phyloP scores from a whole-genome alignment of 2,888 invertebrate species.

The Drosophila kuntzei region DNA sequence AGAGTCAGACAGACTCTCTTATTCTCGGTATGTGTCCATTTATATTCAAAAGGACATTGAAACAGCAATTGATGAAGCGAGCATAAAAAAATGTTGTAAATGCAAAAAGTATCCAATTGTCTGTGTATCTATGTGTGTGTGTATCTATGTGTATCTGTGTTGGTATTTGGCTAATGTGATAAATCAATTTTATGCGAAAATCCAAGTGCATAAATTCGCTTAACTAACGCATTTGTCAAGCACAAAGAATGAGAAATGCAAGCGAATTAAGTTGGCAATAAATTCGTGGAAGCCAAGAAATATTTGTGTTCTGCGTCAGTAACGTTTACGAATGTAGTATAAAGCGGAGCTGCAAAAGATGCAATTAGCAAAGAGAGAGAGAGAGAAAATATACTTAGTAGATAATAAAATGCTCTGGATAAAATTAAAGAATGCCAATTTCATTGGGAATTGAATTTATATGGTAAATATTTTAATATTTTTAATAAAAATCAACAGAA shows the following conservation, averaged over 20 bases:
- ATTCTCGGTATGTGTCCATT: constrained; percentile 56
- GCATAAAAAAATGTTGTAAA: constrained; percentile 56
- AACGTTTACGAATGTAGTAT: constrained; percentile 13
- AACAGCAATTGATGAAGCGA: constrained; percentile 63
- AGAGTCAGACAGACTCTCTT: no score
- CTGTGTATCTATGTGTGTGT: constrained; percentile 19
- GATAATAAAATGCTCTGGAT: not conserved
- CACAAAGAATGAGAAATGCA: constrained; percentile 18
- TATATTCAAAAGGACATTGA: constrained; percentile 62
- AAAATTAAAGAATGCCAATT: no score
- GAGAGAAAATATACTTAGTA: not conserved
- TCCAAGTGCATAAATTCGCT: constrained; percentile 60
- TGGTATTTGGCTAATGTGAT: constrained; percentile 58
- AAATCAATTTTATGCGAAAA: constrained; percentile 68
- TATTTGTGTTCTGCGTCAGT: constrained; percentile 3
- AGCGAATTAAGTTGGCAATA: constrained; percentile 47
- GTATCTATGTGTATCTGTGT: constrained; percentile 10
- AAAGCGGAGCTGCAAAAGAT: not conserved
- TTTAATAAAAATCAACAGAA: no score
- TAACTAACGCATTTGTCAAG: constrained; percentile 68
- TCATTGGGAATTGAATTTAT: no score
- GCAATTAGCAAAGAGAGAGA: not conserved
- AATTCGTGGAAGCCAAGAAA: constrained; percentile 25
- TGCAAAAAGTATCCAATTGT: constrained; percentile 66
- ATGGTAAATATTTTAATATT: no score